These are phyloP conservation scores for Drosophila planitibia DNA, from an alignment of 2,888 invertebrate genomes.

Conservation along the genomic window DNA sequence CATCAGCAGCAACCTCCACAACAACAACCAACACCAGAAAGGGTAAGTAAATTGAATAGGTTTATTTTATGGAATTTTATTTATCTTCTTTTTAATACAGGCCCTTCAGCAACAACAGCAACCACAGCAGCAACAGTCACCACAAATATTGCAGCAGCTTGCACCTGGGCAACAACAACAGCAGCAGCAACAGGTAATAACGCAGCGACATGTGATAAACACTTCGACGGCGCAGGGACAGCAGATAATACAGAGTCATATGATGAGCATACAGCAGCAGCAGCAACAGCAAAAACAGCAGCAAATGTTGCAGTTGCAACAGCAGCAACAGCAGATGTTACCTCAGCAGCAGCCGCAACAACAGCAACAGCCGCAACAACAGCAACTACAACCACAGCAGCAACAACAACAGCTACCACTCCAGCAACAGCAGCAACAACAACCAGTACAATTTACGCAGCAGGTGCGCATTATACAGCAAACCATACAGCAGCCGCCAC, in stretches of 20 bases:
- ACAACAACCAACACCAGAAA: slow-evolving; percentile 32
- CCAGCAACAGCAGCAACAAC: slow-evolving; percentile 66
- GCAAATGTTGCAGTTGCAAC: slow-evolving; percentile 76
- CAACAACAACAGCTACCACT: slow-evolving; percentile 29
- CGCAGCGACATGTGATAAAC: slow-evolving; percentile 84
- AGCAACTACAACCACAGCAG: slow-evolving; percentile 50
- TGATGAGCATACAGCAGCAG: slow-evolving; percentile 83
- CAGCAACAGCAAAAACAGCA: slow-evolving; percentile 82
- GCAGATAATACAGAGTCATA: slow-evolving; percentile 85
- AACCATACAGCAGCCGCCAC: slow-evolving; percentile 68
- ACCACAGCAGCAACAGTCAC: slow-evolving; percentile 44
- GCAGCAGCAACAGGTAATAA: slow-evolving; percentile 69
- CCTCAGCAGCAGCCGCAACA: slow-evolving; percentile 76
- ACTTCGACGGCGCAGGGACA: slow-evolving; percentile 85
- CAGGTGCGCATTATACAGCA: slow-evolving; percentile 75
- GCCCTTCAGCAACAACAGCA: slow-evolving; percentile 23
- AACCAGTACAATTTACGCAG: slow-evolving; percentile 76
- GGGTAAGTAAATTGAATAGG: slow-evolving; percentile 14
- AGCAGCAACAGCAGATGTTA: slow-evolving; percentile 74
- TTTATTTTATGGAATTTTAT: neutral
- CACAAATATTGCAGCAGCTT: slow-evolving; percentile 58
- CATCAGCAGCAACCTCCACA: slow-evolving; percentile 62
- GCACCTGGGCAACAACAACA: slow-evolving; percentile 44
- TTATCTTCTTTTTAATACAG: neutral
- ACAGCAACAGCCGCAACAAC: slow-evolving; percentile 74